phyloP scores from a whole-genome alignment of 2,888 invertebrate genomes.

The Rhyacophila evoluta region DNA sequence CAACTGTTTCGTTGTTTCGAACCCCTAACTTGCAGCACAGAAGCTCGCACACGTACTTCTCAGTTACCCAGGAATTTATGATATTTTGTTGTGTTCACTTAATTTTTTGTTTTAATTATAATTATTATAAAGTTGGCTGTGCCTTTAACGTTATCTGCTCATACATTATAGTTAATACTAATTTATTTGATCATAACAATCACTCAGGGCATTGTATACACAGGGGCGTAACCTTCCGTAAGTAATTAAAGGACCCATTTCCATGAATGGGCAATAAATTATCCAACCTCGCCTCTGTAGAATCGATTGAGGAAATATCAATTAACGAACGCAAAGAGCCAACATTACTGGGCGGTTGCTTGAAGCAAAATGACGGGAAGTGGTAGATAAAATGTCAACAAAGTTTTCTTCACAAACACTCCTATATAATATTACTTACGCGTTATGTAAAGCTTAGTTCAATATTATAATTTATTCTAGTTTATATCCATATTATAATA shows the following conservation, averaged over 20 bases:
- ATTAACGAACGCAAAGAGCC: conserved; percentile 34
- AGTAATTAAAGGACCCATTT: conserved; percentile 50
- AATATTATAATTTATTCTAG: too few relatives aligned
- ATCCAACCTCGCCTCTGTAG: conserved; percentile 35
- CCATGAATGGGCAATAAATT: conserved; percentile 49
- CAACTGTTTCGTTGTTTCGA: too few relatives aligned
- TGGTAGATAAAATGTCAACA: too few relatives aligned
- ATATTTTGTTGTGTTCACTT: too few relatives aligned
- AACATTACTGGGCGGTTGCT: neutral
- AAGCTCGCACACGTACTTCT: too few relatives aligned
- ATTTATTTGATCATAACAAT: neutral
- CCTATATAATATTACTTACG: too few relatives aligned
- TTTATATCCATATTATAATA: too few relatives aligned
- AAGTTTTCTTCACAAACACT: too few relatives aligned
- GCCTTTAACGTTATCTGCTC: neutral
- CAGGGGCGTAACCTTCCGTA: conserved; percentile 39
- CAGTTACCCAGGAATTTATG: too few relatives aligned
- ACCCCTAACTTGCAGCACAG: too few relatives aligned
- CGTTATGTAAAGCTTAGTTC: too few relatives aligned
- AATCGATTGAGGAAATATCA: conserved; percentile 47
- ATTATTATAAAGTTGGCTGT: neutral
- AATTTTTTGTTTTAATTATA: too few relatives aligned
- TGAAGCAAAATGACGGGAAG: neutral
- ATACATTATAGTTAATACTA: neutral
- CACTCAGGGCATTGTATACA: conserved; percentile 6